Base-by-base conservation (phyloP, 1,140 invertebrate genomes). In the Pogonomyrmex barbatus region DNA sequence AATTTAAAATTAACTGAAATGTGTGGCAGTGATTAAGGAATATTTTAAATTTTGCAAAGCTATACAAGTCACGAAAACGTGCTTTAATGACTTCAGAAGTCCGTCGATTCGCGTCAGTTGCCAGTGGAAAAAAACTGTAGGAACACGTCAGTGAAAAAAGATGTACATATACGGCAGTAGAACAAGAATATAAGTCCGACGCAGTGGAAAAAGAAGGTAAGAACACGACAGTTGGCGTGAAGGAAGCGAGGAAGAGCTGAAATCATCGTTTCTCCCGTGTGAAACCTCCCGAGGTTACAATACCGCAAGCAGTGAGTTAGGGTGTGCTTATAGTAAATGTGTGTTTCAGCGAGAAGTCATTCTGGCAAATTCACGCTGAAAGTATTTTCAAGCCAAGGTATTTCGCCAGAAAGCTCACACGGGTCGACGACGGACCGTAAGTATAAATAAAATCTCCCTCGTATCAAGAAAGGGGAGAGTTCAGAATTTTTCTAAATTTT, bases 281-380 rank as follows among this genome's bases (percentile, higher is more conserved):
- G 78, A 82, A 82, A 82, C 67, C 52, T 71, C 67, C 67, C 52
- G 78, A 82, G 78, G 78, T 82, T 82, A 71, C 78, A 71, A 82
- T 82, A 82, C 78, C 78, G 78, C 67, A 82, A 82, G 67, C 67
- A 42, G 78, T 17, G 78, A 71, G 78, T 82, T 71, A 82, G 78
- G 78, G 78, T 82, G 78, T 71, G 78, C 78, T 82, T 82, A 71
- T 47, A 54, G 67, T 82, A 71, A 82, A 82, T 54, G 52, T 82
- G 67, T 71, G 39, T 71, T 82, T 82, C 67, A 82, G 52, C 67
- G 67, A 33, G 54, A 82, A 82, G 78, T 82, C 78, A 58, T 71
- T 36, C 36, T 24, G 24, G 33, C 67, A 68, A 70, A 81, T 70
- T 70, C 52, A 36, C 42, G 45, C 14, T 33, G 39, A 14, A 33